These are phyloP conservation scores for Lycocerus yunnanus DNA, from an alignment of 2,888 invertebrate genomes.

Conservation along the genomic window DNA sequence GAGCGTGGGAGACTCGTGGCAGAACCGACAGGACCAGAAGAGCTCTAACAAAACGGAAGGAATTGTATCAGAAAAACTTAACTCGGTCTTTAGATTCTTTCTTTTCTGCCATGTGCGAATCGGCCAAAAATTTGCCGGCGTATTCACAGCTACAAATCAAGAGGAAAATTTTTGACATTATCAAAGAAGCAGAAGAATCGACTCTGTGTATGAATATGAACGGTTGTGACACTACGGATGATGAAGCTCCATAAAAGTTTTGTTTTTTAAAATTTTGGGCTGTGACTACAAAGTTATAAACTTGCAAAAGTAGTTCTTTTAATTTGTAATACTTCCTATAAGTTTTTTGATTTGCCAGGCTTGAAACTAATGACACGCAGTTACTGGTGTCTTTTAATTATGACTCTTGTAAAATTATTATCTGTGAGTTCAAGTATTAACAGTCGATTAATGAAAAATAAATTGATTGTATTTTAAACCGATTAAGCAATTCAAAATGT, in stretches of 20 bases:
- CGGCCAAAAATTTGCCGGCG: conserved; percentile 16
- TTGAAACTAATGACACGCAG: neutral
- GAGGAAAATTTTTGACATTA: conserved; percentile 16
- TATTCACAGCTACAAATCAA: conserved; percentile 19
- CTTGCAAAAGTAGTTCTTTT: neutral
- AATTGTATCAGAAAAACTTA: neutral
- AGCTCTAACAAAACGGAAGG: neutral
- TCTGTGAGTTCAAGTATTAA: neutral
- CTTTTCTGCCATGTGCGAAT: conserved; percentile 22
- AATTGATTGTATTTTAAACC: neutral
- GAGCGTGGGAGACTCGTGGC: neutral
- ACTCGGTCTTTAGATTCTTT: conserved; percentile 17
- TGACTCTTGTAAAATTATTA: neutral
- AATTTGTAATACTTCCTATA: neutral
- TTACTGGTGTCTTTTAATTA: neutral
- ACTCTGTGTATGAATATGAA: neutral
- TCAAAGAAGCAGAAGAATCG: conserved; percentile 22
- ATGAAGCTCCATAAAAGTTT: neutral
- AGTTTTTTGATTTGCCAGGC: neutral
- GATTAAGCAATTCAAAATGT: neutral
- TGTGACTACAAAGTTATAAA: neutral
- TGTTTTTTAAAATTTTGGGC: neutral
- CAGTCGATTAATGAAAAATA: neutral
- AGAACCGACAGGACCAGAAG: neutral
- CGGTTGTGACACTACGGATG: neutral